phyloP scores from a whole-genome alignment of 2,797 vertebrate genomes.

The Fistularia commersonii region DNA sequence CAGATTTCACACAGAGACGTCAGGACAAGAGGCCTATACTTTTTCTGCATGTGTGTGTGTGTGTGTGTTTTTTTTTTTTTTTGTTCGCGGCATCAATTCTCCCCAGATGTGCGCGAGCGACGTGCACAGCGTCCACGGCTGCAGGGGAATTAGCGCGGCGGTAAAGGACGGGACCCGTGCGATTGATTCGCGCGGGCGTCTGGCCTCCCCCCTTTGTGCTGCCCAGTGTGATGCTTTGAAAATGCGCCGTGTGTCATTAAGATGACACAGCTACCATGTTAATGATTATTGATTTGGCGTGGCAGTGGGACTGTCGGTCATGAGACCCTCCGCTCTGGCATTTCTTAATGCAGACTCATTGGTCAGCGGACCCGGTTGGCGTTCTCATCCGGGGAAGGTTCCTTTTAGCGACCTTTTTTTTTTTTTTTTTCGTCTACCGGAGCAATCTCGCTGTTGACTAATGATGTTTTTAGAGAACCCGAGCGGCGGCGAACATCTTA shows the following conservation, averaged over 20 bases:
- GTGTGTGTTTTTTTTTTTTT: slow-evolving; percentile 6
- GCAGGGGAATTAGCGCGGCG: slow-evolving; percentile 20
- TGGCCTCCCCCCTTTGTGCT: slow-evolving; percentile 24
- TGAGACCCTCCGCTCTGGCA: slow-evolving; percentile 40
- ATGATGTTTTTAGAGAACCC: no score
- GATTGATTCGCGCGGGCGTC: slow-evolving; percentile 44
- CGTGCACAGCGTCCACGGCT: slow-evolving; percentile 28
- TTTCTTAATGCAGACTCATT: slow-evolving; percentile 23
- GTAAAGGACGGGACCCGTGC: slow-evolving; percentile 24
- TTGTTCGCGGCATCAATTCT: slow-evolving; percentile 28
- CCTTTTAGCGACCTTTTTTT: no score
- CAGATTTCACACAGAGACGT: no score
- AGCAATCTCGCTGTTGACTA: no score
- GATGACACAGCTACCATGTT: slow-evolving; percentile 42
- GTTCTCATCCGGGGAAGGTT: no score
- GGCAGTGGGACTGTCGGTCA: slow-evolving; percentile 41
- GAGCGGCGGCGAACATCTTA: no score
- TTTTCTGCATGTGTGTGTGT: slow-evolving; percentile 6
- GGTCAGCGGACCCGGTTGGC: no score
- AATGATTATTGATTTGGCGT: slow-evolving; percentile 54
- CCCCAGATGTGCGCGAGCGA: slow-evolving; percentile 37
- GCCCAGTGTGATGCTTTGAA: slow-evolving; percentile 31
- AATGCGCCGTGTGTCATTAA: slow-evolving; percentile 38
- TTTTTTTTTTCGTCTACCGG: no score
- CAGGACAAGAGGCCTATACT: background rate